These are phyloP conservation scores for Peromyscus eremicus DNA, from an alignment of 2,797 vertebrate species.

Conservation along the genomic window DNA sequence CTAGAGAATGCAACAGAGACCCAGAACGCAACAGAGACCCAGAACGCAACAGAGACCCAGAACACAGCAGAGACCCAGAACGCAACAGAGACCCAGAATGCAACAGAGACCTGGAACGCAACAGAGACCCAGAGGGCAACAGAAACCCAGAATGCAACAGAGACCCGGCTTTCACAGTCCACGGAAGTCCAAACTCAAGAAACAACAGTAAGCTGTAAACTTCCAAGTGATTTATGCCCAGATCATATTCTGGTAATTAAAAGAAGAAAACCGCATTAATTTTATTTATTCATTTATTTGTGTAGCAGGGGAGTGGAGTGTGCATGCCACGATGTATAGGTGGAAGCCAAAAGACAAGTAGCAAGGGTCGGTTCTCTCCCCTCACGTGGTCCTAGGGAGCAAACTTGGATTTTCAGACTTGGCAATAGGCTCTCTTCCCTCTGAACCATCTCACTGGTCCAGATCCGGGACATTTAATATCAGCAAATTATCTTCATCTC, in stretches of 20 bases:
- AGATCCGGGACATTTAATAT: not conserved
- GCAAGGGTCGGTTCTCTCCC: too few relatives aligned
- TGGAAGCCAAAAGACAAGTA: not conserved
- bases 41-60: too few relatives aligned
- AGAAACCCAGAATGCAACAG: not conserved
- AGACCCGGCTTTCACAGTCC: conserved; percentile 12
- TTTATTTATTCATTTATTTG: not conserved
- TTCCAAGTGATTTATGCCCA: not conserved
- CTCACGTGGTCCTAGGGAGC: not conserved
- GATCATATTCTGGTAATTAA: not conserved
- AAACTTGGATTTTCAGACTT: not conserved
- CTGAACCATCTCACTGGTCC: not conserved
- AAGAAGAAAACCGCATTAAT: not conserved
- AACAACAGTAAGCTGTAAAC: not conserved
- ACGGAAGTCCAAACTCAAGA: not conserved
- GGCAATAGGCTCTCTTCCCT: too few relatives aligned
- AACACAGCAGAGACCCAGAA: too few relatives aligned
- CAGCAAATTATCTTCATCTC: not conserved
- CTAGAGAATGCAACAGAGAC: too few relatives aligned
- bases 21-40: too few relatives aligned
- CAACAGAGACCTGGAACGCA: too few relatives aligned
- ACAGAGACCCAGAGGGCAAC: too few relatives aligned
- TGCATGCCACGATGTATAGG: not conserved
- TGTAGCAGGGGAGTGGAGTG: not conserved
- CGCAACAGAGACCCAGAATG: too few relatives aligned